Base-by-base conservation (phyloP, 2,888 invertebrate genomes). In the Diabrotica balteata region DNA sequence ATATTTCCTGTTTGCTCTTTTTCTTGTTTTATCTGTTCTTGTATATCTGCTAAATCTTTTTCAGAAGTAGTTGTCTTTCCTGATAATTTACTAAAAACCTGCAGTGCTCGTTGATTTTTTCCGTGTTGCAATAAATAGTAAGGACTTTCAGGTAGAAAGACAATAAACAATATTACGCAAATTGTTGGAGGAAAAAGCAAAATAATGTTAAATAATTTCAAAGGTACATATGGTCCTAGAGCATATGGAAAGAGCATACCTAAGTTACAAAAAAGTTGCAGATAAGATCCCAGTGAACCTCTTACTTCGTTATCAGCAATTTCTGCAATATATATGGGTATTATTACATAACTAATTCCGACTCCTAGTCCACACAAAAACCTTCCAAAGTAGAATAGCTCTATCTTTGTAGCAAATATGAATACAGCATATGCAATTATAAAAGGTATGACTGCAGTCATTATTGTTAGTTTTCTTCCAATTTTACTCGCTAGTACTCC, bases 251-350 rank as follows among this genome's bases (percentile, higher is more conserved):
- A 87, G 7, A 94, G 80, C 78, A 91, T 88, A 7, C 94, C 94
- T 2, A 89, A 61, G 0, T 85, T 85, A 46, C 93, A 89, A 84
- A 93, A 93, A 44, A 91, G 85, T 1, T 72, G 73, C 59, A 78
- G 59, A 10, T 74, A 89, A 0, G 94, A 68, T 7, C 76, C 74
- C 2, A 95, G 84, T 0, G 92, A 89, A 0, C 95, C 96, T 67
- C 96, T 86, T n/a, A 90, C 88, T 50, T 92, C 90, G 68, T 91
- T 90, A 86, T 93, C 85, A 2, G 95, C 89, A 51, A 94, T 93
- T 84, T 96, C 96, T 53, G 93, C 93, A 71, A 94, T 89, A 84
- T 95, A 96, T 89, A 94, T 92, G 0, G 95, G 94, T 0, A 90
- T 88, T 1, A 91, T 89, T 0, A 92, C 90, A 84, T 91, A 92